phyloP scores from a whole-genome alignment of 2,113 vertebrate species.

The Pantherophis guttatus region DNA sequence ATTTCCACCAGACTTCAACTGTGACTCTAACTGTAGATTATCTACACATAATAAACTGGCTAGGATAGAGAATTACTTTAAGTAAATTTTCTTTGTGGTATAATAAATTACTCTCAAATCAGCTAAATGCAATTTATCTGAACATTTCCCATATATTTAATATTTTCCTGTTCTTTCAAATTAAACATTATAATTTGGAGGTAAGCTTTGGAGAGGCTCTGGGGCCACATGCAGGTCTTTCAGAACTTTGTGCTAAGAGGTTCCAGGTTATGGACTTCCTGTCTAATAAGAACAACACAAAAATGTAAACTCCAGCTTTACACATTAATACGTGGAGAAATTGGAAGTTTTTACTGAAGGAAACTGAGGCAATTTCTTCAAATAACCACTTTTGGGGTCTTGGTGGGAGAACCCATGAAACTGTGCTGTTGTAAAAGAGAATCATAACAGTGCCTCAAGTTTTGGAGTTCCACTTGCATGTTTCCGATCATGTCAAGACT shows the following conservation, averaged over 20 bases:
- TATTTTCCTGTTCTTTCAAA: not conserved
- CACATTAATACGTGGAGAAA: not conserved
- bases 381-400: not conserved
- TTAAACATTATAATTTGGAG: not conserved
- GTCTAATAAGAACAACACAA: not conserved
- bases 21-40: not conserved
- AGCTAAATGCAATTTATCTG: not conserved
- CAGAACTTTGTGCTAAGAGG: not conserved
- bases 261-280: not conserved
- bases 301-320: not conserved
- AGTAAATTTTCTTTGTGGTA: not conserved
- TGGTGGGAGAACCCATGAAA: conserved; percentile 7
- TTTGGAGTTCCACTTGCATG: not conserved
- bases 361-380: not conserved
- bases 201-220: not conserved
- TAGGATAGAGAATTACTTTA: not conserved
- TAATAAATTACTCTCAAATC: not conserved
- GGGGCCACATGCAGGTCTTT: not conserved
- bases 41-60: not conserved
- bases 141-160: not conserved
- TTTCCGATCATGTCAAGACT: conserved; percentile 1
- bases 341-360: not conserved
- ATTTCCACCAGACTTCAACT: not conserved
- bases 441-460: not conserved
- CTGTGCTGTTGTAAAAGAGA: not conserved